These are phyloP conservation scores for Zaprionus obscuricornis DNA, from an alignment of 2,888 invertebrate genomes.

Conservation along the genomic window DNA sequence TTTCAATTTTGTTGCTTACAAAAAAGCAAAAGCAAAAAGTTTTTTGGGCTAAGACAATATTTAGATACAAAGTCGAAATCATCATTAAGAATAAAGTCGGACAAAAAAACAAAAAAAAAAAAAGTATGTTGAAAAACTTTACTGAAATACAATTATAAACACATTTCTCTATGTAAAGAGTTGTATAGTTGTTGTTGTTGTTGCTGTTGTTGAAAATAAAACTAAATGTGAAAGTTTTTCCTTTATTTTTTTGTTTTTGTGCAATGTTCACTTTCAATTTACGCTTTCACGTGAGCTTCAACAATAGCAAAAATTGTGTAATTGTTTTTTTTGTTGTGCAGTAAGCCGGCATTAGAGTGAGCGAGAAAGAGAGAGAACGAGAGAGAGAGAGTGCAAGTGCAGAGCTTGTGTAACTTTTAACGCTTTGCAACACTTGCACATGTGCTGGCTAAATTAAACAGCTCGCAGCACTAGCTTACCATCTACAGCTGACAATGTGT, in stretches of 20 bases:
- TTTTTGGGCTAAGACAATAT: too few relatives aligned
- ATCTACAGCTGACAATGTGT: constrained; percentile 16
- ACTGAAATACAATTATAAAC: constrained; percentile 60
- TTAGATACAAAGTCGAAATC: constrained; percentile 12
- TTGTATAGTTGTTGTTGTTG: too few relatives aligned
- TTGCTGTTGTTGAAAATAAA: too few relatives aligned
- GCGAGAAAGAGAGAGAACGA: background rate
- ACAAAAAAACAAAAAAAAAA: constrained; percentile 13
- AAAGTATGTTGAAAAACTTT: constrained; percentile 31
- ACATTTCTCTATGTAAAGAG: constrained; percentile 48
- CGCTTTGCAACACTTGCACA: constrained; percentile 66
- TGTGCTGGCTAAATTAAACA: constrained; percentile 60
- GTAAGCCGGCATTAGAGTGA: constrained; percentile 9
- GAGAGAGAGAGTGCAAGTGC: constrained; percentile 14
- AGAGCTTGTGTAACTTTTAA: constrained; percentile 66
- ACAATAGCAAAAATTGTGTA: constrained; percentile 52
- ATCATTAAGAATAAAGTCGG: constrained; percentile 23
- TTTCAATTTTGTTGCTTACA: background rate
- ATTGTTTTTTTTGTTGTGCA: constrained; percentile 48
- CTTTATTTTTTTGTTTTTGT: too few relatives aligned
- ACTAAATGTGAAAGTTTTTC: too few relatives aligned
- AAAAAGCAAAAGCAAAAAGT: background rate
- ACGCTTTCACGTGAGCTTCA: constrained; percentile 56
- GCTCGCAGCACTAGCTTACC: constrained; percentile 41
- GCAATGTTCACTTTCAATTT: constrained; percentile 64